Evolutionary conservation across 2,888 invertebrate species (phyloP), one percentile per base, ranked within the genome.

Genomic region (Euclidia mi): DNA sequence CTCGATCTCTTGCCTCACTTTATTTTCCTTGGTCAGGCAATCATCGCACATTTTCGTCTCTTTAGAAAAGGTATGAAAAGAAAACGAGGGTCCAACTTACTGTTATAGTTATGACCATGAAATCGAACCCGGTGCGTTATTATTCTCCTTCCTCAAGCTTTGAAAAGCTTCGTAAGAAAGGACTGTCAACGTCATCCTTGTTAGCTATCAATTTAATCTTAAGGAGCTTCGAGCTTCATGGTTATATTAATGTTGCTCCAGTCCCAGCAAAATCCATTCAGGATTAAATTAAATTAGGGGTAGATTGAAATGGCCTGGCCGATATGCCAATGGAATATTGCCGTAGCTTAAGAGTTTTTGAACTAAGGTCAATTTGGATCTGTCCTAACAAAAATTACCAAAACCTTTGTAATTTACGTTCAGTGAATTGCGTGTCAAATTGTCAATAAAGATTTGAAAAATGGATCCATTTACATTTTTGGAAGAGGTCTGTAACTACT

Each of bases 1-100:
- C 85, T 81, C 77, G 71, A n/a, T n/a, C n/a, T n/a, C n/a, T 78
- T 79, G 79, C 76, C 81, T 80, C 72, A 77, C 68, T 81, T 83
- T 82, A 80, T 71, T 74, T 56, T 70, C 51, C 49, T 59, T 20
- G 58, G 58, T 63, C 63, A 58, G 64, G 64, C n/a, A 76, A 77
- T 79, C 64, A 66, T 76, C 67, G 60, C 58, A 46, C 56, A 60
- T 58, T 65, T 63, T 62, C 31, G 56, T 55, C 52, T 15, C 52
- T 73, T 63, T 71, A 56, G 59, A 65, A 66, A 68, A 50, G n/a
- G n/a, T n/a, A n/a, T n/a, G n/a, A n/a, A n/a, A n/a, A n/a, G n/a
- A n/a, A n/a, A n/a, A n/a, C n/a, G n/a, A n/a, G n/a, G n/a, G n/a
- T 11, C 38, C 45, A 48, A 71, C 38, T 60, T 67, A 70, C 53